Conservation (phyloP, 2,797 vertebrate species). For the Nyctalus aviator region DNA sequence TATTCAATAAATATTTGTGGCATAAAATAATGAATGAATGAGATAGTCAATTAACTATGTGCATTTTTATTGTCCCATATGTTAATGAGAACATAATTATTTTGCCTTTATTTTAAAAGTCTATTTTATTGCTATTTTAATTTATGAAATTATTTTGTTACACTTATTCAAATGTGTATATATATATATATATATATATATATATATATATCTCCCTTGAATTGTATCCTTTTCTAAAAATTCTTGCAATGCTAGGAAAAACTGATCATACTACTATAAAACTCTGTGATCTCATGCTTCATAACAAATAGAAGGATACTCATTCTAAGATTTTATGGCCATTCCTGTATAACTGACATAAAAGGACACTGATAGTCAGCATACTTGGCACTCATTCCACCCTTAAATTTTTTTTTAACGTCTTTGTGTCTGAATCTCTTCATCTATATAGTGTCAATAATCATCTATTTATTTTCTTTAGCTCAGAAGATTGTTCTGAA, state of each 20-base stretch:
- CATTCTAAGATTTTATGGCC: not conserved
- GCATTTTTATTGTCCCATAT: not conserved
- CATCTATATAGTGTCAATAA: not conserved
- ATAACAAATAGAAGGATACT: not conserved
- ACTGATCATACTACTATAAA: not conserved
- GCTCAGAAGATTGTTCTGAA: not conserved
- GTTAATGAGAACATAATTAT: slow-evolving; percentile 28
- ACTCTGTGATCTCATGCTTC: not conserved
- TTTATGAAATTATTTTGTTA: slow-evolving; percentile 9
- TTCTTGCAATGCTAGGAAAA: slow-evolving; percentile 8
- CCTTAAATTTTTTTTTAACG: slow-evolving; percentile 26
- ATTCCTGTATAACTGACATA: not conserved
- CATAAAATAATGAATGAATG: not conserved
- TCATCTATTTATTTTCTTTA: slow-evolving; percentile 6
- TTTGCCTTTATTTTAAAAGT: slow-evolving; percentile 45
- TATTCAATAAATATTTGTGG: slow-evolving; percentile 10
- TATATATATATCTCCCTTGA: not conserved
- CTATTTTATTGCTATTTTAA: not conserved
- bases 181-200: too few relatives aligned
- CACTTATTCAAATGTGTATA: not conserved
- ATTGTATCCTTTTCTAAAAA: not conserved
- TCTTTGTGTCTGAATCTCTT: not conserved
- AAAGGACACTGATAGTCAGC: not conserved
- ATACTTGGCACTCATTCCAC: not conserved
- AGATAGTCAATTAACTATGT: not conserved